Conservation (phyloP, 2,888 invertebrate species). For the Acleris literana region DNA sequence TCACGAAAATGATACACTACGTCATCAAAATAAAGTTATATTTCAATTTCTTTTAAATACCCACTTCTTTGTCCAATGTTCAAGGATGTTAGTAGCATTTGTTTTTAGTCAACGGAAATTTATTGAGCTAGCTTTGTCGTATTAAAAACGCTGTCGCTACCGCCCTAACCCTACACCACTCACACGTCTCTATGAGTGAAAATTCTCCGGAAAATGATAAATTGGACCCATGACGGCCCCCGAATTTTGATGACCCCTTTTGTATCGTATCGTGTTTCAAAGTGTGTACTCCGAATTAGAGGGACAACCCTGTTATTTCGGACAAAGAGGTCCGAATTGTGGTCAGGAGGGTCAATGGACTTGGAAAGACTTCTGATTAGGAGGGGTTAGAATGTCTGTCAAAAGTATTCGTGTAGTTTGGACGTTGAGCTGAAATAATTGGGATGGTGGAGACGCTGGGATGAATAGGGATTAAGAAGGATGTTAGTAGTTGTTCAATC, state of each 20-base stretch:
- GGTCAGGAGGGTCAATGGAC: constrained; percentile 25
- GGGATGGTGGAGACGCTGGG: not conserved
- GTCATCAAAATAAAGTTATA: no score
- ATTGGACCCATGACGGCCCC: constrained; percentile 67
- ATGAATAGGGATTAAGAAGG: not conserved
- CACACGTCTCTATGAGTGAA: constrained; percentile 70
- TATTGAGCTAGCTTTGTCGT: no score
- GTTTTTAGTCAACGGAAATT: no score
- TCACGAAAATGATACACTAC: no score
- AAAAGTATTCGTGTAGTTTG: constrained; percentile 28
- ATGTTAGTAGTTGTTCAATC: not conserved
- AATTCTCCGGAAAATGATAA: constrained; percentile 79
- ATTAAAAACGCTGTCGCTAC: not conserved
- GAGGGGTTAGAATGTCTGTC: constrained; percentile 19
- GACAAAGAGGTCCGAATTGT: constrained; percentile 37
- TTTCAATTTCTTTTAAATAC: no score
- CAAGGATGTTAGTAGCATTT: no score
- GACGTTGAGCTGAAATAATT: constrained; percentile 2
- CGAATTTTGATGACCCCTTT: constrained; percentile 79
- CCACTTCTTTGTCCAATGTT: no score
- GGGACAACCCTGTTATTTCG: constrained; percentile 50
- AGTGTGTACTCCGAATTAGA: constrained; percentile 71
- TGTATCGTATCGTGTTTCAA: constrained; percentile 79
- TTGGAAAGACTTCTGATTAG: constrained; percentile 26
- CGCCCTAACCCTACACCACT: constrained; percentile 44